phyloP scores from a whole-genome alignment of 1,140 invertebrate genomes.

The Trypoxylus dichotomus region DNA sequence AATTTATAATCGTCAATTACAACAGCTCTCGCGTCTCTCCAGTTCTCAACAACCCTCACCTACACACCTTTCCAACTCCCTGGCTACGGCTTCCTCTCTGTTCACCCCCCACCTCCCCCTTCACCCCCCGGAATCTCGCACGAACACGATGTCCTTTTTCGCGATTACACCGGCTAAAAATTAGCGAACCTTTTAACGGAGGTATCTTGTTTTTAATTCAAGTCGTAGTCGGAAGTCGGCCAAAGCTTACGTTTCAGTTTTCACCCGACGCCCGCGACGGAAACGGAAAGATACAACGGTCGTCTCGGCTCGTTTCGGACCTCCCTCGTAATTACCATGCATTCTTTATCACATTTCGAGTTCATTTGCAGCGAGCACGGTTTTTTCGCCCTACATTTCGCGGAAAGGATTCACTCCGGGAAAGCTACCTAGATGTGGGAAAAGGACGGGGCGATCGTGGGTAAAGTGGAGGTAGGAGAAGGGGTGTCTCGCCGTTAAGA shows the following conservation, averaged over 20 bases:
- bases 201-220: conserved; percentile 44
- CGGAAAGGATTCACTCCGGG: neutral
- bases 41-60: too few species aligned
- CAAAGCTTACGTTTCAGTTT: neutral
- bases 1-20: neutral
- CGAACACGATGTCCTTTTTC: neutral
- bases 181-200: conserved; percentile 41
- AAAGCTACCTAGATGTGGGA: neutral
- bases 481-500: neutral
- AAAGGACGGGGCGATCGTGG: neutral
- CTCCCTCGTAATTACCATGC: conserved; percentile 6
- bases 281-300: neutral
- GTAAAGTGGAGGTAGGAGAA: neutral
- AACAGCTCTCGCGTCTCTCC: too few species aligned
- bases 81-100: too few species aligned
- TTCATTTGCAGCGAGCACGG: neutral
- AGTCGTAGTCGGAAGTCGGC: neutral
- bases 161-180: conserved; percentile 37
- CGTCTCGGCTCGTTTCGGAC: neutral
- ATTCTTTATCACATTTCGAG: conserved; percentile 20
- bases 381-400: neutral
- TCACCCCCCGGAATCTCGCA: too few species aligned
- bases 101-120: too few species aligned
- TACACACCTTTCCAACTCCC: too few species aligned
- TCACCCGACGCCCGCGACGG: neutral